Evolutionary conservation across 1,140 invertebrate genomes (phyloP).

Genomic region (Coenobita brevimanus): DNA sequence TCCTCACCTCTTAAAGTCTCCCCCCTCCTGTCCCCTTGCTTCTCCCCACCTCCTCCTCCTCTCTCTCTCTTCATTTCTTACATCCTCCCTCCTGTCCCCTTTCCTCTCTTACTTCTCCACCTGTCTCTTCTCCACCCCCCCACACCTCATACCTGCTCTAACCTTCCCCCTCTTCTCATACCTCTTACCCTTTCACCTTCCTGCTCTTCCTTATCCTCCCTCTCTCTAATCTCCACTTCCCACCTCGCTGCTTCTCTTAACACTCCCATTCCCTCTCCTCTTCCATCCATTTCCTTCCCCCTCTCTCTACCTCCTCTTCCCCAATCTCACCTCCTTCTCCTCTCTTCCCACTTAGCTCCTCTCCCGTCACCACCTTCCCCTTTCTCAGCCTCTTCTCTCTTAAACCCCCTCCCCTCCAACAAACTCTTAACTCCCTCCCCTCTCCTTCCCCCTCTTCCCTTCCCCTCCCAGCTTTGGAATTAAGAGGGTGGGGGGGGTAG

Average conservation of each 20-base stretch:
- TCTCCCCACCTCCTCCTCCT: no score
- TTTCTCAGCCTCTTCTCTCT: not conserved
- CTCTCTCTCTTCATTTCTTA: no score
- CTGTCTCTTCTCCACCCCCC: not conserved
- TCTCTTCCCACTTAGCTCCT: not conserved
- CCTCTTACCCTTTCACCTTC: no score
- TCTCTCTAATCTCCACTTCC: no score
- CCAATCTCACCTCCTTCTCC: not conserved
- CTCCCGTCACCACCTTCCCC: not conserved
- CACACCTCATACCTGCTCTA: no score
- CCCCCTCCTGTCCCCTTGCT: no score
- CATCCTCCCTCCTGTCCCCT: not conserved
- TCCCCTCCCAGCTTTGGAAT: not conserved
- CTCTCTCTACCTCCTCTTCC: no score
- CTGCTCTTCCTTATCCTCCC: no score
- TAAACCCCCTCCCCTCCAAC: not conserved
- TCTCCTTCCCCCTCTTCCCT: not conserved
- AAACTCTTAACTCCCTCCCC: not conserved
- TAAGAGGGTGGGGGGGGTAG: not conserved
- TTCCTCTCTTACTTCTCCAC: not conserved
- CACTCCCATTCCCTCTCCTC: no score
- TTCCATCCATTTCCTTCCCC: no score
- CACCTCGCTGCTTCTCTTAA: no score
- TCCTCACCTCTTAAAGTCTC: not conserved
- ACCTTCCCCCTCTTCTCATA: no score